Conservation (phyloP, 2,113 vertebrate genomes). For the Cranoglanis bouderius region DNA sequence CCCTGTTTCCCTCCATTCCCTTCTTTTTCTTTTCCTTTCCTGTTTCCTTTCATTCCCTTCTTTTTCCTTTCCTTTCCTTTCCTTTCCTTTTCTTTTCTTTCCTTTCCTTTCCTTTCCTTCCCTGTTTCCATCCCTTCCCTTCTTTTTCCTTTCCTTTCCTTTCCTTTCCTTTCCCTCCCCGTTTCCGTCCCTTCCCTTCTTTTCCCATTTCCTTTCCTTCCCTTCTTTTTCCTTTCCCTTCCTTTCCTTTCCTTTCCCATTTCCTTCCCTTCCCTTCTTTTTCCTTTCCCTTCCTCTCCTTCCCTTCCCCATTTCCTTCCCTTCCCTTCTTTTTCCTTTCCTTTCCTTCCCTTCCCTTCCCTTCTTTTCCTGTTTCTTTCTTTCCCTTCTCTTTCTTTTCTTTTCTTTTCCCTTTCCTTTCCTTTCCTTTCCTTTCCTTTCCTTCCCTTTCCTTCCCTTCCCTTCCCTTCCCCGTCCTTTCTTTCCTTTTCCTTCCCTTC, state of each 20-base stretch:
- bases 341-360: background rate
- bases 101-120: background rate
- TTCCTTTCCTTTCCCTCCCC: background rate
- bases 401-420: conserved; percentile 19
- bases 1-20: background rate
- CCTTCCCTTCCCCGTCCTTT: background rate
- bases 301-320: too few species aligned
- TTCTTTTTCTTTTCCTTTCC: too few species aligned
- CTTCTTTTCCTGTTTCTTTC: conserved; percentile 26
- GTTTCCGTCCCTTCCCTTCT: background rate
- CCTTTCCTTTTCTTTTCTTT: too few species aligned
- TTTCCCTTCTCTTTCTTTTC: background rate
- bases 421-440: too few species aligned
- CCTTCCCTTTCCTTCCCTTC: too few species aligned
- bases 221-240: background rate
- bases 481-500: background rate
- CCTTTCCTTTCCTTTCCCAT: background rate
- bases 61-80: background rate
- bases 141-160: conserved; percentile 16
- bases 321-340: too few species aligned
- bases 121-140: background rate
- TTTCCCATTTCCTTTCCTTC: background rate
- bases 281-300: too few species aligned
- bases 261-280: too few species aligned
- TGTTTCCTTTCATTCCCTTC: background rate